Evolutionary conservation across 2,113 vertebrate genomes (phyloP).

Genomic region (Zosterops lateralis): DNA sequence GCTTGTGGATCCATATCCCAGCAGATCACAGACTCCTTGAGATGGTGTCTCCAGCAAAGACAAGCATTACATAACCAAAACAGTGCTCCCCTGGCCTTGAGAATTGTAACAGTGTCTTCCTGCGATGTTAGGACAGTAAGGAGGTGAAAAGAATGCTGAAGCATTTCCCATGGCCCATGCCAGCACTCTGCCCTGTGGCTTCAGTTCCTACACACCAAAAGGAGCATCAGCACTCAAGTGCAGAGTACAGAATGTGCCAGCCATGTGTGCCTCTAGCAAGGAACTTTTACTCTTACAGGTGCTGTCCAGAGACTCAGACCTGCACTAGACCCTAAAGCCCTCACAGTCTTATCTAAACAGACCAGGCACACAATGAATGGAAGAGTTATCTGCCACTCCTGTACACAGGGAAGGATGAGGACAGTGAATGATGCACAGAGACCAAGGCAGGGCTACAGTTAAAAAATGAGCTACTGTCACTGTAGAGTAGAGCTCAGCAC

Average conservation of each 20-base stretch:
- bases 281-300: not conserved
- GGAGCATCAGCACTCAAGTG: not conserved
- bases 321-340: not conserved
- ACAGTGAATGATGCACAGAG: not conserved
- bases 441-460: not conserved
- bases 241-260: rapidly evolving
- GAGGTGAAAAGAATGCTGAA: not conserved
- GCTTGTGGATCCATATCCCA: not conserved
- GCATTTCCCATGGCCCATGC: not conserved
- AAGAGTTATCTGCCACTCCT: not conserved
- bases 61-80: rapidly evolving
- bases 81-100: not conserved
- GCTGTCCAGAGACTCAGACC: not conserved
- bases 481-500: not conserved
- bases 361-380: not conserved
- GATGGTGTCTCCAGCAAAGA: not conserved
- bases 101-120: not conserved
- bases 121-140: not conserved
- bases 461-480: not conserved
- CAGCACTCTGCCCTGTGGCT: not conserved
- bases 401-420: not conserved
- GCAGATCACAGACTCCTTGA: not conserved
- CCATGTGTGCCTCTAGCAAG: rapidly evolving
- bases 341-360: not conserved
- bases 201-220: not conserved